phyloP scores from a whole-genome alignment of 2,797 vertebrate genomes.

The Botia almorhae region DNA sequence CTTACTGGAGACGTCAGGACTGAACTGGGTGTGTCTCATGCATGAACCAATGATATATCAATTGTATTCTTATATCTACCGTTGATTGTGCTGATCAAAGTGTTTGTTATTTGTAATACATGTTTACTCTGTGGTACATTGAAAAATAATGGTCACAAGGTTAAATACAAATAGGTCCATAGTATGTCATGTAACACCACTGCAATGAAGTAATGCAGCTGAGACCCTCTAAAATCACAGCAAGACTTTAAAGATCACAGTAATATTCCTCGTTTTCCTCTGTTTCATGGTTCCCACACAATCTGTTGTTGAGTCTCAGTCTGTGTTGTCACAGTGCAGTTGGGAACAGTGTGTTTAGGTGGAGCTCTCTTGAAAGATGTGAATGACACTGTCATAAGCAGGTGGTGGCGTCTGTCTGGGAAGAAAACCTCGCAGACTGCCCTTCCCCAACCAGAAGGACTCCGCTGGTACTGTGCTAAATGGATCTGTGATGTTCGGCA shows the following conservation, averaged over 20 bases:
- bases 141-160: background rate
- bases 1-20: too few relatives aligned
- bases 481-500: slow-evolving; percentile 72
- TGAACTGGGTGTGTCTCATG: too few relatives aligned
- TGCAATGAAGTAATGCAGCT: background rate
- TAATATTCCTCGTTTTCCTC: too few relatives aligned
- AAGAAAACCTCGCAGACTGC: slow-evolving; percentile 83
- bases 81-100: background rate
- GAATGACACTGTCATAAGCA: slow-evolving; percentile 92
- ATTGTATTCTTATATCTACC: too few relatives aligned
- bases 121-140: background rate
- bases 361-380: slow-evolving; percentile 81
- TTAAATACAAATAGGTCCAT: slow-evolving; percentile 2
- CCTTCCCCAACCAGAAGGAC: slow-evolving; percentile 89
- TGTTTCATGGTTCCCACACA: slow-evolving; percentile 8
- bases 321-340: background rate
- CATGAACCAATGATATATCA: too few relatives aligned
- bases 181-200: background rate
- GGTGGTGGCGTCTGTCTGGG: slow-evolving; percentile 88
- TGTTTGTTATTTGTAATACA: background rate
- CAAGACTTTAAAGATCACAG: too few relatives aligned
- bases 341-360: slow-evolving; percentile 66
- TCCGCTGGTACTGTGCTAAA: slow-evolving; percentile 69
- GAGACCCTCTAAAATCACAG: background rate
- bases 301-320: background rate